phyloP scores from a whole-genome alignment of 1,140 invertebrate species.

The Littorina saxatilis region DNA sequence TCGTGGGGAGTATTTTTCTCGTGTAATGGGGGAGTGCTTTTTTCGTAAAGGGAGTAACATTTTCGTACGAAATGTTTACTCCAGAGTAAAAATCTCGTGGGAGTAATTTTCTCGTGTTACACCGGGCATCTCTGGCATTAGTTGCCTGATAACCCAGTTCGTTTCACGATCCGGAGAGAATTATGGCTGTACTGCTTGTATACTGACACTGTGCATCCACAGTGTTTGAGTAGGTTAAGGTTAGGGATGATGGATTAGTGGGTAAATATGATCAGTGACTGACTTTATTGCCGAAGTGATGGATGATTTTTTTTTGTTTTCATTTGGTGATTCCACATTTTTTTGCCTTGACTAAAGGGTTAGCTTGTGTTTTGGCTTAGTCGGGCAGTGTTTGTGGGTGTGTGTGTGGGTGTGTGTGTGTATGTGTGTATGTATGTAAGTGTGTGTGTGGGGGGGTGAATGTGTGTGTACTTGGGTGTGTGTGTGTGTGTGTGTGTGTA shows the following conservation, averaged over 20 bases:
- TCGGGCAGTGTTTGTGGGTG: background rate
- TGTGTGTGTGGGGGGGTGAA: background rate
- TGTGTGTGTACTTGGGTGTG: background rate
- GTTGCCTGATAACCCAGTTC: too few relatives aligned
- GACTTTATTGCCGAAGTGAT: background rate
- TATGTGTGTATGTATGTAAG: background rate
- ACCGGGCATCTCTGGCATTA: too few relatives aligned
- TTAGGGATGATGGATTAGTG: constrained; percentile 1
- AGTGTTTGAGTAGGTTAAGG: background rate
- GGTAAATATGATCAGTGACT: background rate
- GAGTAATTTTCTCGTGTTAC: too few relatives aligned
- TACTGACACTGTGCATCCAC: too few relatives aligned
- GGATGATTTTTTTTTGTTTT: background rate
- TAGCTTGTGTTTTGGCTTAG: background rate
- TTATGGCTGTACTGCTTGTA: too few relatives aligned
- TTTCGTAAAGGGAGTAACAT: too few relatives aligned
- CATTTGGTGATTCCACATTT: background rate
- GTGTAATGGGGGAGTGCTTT: too few relatives aligned
- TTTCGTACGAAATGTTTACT: too few relatives aligned
- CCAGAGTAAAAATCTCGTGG: too few relatives aligned
- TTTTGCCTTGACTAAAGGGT: background rate
- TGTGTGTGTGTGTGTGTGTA: constrained; percentile 19
- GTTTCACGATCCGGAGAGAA: too few relatives aligned
- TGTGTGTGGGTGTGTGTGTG: background rate
- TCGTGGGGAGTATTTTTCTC: too few relatives aligned